phyloP scores from a whole-genome alignment of 2,797 vertebrate genomes.

The Anabas testudineus region DNA sequence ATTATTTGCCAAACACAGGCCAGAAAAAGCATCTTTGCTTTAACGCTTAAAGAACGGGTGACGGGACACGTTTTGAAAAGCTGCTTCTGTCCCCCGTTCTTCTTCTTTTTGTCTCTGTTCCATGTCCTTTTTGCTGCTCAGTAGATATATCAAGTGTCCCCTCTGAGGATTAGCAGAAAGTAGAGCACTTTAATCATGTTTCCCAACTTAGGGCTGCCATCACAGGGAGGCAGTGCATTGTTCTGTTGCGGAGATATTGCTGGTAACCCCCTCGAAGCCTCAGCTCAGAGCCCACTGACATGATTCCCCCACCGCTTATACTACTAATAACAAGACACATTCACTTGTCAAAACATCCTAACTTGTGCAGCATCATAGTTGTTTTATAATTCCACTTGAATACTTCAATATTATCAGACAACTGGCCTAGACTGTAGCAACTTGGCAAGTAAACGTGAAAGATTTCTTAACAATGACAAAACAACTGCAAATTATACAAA shows the following conservation, averaged over 20 bases:
- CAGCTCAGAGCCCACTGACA: slow-evolving; percentile 63
- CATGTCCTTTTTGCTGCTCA: slow-evolving; percentile 53
- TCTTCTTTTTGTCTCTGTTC: slow-evolving; percentile 6
- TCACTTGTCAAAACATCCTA: slow-evolving; percentile 20
- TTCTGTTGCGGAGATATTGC: slow-evolving; percentile 62
- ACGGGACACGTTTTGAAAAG: slow-evolving; percentile 35
- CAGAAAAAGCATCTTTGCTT: slow-evolving; percentile 20
- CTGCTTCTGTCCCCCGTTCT: slow-evolving; percentile 11
- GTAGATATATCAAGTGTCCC: slow-evolving; percentile 78
- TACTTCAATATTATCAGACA: no score
- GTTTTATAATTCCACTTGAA: no score
- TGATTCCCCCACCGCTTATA: slow-evolving; percentile 39
- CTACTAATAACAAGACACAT: slow-evolving; percentile 35
- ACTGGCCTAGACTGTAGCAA: no score
- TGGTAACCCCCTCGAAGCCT: slow-evolving; percentile 65
- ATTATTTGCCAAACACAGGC: slow-evolving; percentile 22
- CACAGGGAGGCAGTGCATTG: slow-evolving; percentile 75
- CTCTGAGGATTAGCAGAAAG: slow-evolving; percentile 79
- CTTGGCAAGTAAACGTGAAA: no score
- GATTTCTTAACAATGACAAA: no score
- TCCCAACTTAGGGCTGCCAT: slow-evolving; percentile 76
- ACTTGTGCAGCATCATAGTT: no score
- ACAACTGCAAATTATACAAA: no score
- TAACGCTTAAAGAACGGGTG: slow-evolving; percentile 41
- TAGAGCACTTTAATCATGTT: slow-evolving; percentile 85